phyloP scores from a whole-genome alignment of 2,888 invertebrate species.

The Drosophila mettleri region DNA sequence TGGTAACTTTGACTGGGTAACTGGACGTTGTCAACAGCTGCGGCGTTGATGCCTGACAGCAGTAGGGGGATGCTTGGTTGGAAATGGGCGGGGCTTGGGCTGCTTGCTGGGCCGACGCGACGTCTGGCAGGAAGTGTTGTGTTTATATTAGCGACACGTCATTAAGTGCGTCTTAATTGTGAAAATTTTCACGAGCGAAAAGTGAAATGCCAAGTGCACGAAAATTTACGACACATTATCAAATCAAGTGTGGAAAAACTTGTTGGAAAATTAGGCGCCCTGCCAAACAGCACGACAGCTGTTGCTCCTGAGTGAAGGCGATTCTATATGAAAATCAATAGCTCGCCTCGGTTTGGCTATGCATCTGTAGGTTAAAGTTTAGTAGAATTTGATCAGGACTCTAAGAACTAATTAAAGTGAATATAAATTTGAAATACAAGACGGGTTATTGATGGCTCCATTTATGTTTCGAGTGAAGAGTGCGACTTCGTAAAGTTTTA shows the following conservation, averaged over 20 bases:
- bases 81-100: neutral
- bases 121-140: slow-evolving; percentile 57
- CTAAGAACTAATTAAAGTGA: neutral
- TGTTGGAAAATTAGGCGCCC: slow-evolving; percentile 32
- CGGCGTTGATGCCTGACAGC: slow-evolving; percentile 17
- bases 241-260: slow-evolving; percentile 68
- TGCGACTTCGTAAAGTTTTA: too few relatives aligned
- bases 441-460: neutral
- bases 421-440: too few relatives aligned
- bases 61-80: slow-evolving; percentile 8
- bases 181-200: slow-evolving; percentile 63
- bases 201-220: slow-evolving; percentile 60
- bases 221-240: slow-evolving; percentile 74
- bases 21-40: slow-evolving; percentile 76
- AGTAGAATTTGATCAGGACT: neutral
- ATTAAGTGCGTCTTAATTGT: slow-evolving; percentile 76
- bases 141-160: slow-evolving; percentile 76
- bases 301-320: slow-evolving; percentile 22
- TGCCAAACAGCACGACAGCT: slow-evolving; percentile 34
- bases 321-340: slow-evolving; percentile 38
- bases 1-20: slow-evolving; percentile 39
- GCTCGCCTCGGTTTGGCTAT: neutral
- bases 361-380: neutral
- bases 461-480: neutral
- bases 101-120: neutral